phyloP scores from a whole-genome alignment of 2,888 invertebrate species.

The Busseola fusca region DNA sequence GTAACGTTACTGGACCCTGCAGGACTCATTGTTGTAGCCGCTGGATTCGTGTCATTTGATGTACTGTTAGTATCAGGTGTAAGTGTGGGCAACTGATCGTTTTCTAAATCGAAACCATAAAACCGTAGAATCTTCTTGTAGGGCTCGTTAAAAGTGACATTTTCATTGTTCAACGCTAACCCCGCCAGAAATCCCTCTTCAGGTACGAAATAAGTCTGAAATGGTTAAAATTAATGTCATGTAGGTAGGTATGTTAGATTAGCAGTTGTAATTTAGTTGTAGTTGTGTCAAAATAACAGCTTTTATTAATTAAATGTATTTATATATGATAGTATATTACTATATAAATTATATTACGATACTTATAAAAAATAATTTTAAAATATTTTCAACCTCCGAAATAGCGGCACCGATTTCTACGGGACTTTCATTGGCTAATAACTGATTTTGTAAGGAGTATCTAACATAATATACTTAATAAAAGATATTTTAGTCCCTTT shows the following conservation, averaged over 20 bases:
- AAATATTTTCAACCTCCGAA: background rate
- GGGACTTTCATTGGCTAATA: background rate
- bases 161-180: constrained; percentile 93
- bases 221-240: constrained; percentile 49
- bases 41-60: constrained; percentile 62
- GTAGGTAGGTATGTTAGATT: constrained; percentile 4
- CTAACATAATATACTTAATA: background rate
- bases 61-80: constrained; percentile 67
- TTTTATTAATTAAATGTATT: too few relatives aligned
- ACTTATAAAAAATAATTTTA: too few relatives aligned
- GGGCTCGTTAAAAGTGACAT: constrained; percentile 92
- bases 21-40: constrained; percentile 58
- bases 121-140: constrained; percentile 93
- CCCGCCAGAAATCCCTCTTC: constrained; percentile 95
- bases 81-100: constrained; percentile 76
- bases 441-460: background rate
- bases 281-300: background rate
- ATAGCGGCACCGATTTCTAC: background rate
- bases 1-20: constrained; percentile 49
- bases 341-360: too few relatives aligned
- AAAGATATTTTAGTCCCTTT: background rate
- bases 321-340: too few relatives aligned
- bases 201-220: constrained; percentile 94
- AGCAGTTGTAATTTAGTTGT: too few relatives aligned
- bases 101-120: constrained; percentile 94